These are phyloP conservation scores for Plodia interpunctella DNA, from an alignment of 1,140 invertebrate species.

Conservation along the genomic window DNA sequence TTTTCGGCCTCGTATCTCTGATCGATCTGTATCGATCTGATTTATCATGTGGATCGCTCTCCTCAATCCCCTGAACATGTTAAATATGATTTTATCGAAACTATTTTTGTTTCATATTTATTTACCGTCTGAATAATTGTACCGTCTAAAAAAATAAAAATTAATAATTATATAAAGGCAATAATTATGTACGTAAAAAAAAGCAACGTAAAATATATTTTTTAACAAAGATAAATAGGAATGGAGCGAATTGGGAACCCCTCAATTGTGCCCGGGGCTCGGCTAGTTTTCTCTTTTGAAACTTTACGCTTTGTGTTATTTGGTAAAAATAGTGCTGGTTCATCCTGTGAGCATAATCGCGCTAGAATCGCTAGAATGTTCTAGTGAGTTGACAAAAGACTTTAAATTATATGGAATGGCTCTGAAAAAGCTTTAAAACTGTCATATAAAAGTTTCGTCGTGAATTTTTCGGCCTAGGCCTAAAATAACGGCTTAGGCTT, in stretches of 20 bases:
- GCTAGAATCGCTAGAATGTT: not conserved
- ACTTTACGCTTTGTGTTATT: not conserved
- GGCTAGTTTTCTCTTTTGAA: constrained; percentile 2
- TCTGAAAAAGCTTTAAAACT: not conserved
- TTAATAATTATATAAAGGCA: too few relatives aligned
- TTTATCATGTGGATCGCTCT: too few relatives aligned
- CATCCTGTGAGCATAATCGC: constrained; percentile 3
- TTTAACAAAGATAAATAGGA: not conserved
- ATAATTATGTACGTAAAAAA: too few relatives aligned
- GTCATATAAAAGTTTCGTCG: not conserved
- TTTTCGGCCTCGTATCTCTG: too few relatives aligned
- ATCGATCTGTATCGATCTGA: too few relatives aligned
- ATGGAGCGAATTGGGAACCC: not conserved
- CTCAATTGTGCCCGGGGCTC: not conserved
- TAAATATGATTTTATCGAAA: too few relatives aligned
- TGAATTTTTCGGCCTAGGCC: not conserved
- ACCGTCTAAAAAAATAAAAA: too few relatives aligned
- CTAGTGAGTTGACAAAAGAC: constrained; percentile 3
- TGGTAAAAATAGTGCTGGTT: constrained; percentile 3
- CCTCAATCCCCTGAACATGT: too few relatives aligned
- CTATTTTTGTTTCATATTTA: too few relatives aligned
- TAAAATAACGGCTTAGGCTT: too few relatives aligned
- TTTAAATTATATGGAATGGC: not conserved
- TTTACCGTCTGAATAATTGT: too few relatives aligned
- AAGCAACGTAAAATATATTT: too few relatives aligned